These are phyloP conservation scores for Drosophila arawakana DNA, from an alignment of 1,140 invertebrate genomes.

Conservation along the genomic window DNA sequence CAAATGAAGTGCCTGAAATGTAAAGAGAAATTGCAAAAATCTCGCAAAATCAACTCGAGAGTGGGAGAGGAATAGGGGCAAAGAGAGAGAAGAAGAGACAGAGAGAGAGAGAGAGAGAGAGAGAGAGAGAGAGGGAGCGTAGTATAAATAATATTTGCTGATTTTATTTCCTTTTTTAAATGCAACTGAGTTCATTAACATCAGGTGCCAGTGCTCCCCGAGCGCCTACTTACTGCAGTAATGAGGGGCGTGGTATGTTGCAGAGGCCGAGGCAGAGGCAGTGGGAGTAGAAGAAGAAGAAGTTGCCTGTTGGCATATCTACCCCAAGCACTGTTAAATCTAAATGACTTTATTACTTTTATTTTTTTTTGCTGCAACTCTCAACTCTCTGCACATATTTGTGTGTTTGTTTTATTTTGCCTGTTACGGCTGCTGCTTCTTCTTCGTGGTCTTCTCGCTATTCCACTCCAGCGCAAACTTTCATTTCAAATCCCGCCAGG, in stretches of 20 bases:
- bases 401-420: slow-evolving; percentile 23
- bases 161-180: slow-evolving; percentile 43
- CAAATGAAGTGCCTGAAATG: slow-evolving; percentile 82
- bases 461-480: slow-evolving; percentile 70
- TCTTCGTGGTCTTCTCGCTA: slow-evolving; percentile 37
- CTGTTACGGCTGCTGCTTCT: slow-evolving; percentile 36
- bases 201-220: slow-evolving; percentile 62
- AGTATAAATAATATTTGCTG: slow-evolving; percentile 18
- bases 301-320: slow-evolving; percentile 64
- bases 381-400: slow-evolving; percentile 30
- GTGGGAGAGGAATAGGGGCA: slow-evolving; percentile 13
- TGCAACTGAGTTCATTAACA: slow-evolving; percentile 77
- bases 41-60: slow-evolving; percentile 59
- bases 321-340: slow-evolving; percentile 76
- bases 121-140: slow-evolving; percentile 21
- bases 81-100: neutral
- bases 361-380: slow-evolving; percentile 18
- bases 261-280: neutral
- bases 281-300: slow-evolving; percentile 1
- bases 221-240: slow-evolving; percentile 17
- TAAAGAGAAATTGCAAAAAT: slow-evolving; percentile 80
- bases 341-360: slow-evolving; percentile 82
- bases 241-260: neutral
- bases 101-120: neutral
- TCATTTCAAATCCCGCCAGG: slow-evolving; percentile 78